phyloP scores from a whole-genome alignment of 1,140 invertebrate genomes.

The Steinernema feltiae region DNA sequence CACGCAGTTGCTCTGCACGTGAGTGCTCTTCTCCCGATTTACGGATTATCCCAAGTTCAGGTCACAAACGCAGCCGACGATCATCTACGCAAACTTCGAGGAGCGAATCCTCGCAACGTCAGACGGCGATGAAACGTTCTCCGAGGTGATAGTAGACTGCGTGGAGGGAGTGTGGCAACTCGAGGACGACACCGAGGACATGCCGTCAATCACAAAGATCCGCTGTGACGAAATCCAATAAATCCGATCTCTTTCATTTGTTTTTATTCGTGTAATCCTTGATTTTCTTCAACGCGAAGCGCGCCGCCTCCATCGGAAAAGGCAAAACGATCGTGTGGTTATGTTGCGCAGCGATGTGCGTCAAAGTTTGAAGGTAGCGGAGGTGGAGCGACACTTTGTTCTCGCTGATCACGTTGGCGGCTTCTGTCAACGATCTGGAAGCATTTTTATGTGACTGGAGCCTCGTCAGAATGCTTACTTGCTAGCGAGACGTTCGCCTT shows the following conservation, averaged over 20 bases:
- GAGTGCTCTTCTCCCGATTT: not conserved
- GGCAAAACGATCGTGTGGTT: conserved; percentile 62
- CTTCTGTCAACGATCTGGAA: conserved; percentile 74
- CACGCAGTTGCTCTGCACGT: not conserved
- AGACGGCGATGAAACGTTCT: not conserved
- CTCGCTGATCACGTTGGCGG: conserved; percentile 74
- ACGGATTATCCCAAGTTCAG: not conserved
- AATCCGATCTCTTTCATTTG: not conserved
- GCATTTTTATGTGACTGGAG: not conserved
- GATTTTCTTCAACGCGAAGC: conserved; percentile 27
- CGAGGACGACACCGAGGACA: not conserved
- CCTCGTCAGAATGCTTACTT: conserved; percentile 32
- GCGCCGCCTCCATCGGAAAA: conserved; percentile 41
- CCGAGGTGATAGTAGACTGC: not conserved
- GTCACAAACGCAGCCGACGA: not conserved
- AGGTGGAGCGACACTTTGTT: conserved; percentile 51
- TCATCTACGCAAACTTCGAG: not conserved
- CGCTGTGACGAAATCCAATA: not conserved
- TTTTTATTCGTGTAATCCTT: conserved; percentile 16
- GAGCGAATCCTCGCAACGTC: not conserved
- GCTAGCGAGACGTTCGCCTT: conserved; percentile 73
- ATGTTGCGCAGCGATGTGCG: conserved; percentile 61
- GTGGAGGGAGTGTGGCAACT: not conserved
- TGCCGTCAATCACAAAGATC: not conserved
- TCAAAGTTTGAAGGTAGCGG: conserved; percentile 59